phyloP scores from a whole-genome alignment of 1,140 invertebrate species.

The Pantala flavescens region DNA sequence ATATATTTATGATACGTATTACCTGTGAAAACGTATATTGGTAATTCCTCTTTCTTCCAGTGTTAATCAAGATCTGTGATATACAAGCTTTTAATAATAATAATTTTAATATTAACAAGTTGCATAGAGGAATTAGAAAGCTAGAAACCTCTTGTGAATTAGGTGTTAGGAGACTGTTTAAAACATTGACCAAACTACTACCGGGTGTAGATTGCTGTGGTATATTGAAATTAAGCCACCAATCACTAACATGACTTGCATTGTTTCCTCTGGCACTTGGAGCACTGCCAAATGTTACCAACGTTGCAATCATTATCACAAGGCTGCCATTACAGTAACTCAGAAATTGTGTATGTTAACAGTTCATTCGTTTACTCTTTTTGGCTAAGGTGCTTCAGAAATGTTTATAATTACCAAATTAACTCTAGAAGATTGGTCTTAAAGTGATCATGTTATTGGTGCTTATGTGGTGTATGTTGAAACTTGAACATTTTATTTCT shows the following conservation, averaged over 20 bases:
- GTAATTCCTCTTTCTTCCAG: constrained; percentile 5
- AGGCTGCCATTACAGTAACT: neutral
- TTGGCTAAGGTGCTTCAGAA: no score
- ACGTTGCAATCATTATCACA: neutral
- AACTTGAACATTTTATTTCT: no score
- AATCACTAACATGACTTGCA: neutral
- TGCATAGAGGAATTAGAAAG: neutral
- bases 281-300: constrained; percentile 9
- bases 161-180: constrained; percentile 9
- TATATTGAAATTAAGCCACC: neutral
- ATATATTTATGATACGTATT: constrained; percentile 10
- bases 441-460: no score
- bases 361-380: no score
- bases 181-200: constrained; percentile 1
- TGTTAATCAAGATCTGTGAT: constrained; percentile 6
- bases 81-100: constrained; percentile 5
- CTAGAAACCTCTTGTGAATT: neutral
- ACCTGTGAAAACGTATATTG: constrained; percentile 2
- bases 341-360: neutral
- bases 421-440: no score
- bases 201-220: constrained; percentile 2
- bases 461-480: no score
- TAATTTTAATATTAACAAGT: constrained; percentile 7
- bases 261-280: constrained; percentile 4
- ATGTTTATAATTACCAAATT: no score